Conservation (phyloP, 2,113 vertebrate genomes). For the Pungitius pungitius region DNA sequence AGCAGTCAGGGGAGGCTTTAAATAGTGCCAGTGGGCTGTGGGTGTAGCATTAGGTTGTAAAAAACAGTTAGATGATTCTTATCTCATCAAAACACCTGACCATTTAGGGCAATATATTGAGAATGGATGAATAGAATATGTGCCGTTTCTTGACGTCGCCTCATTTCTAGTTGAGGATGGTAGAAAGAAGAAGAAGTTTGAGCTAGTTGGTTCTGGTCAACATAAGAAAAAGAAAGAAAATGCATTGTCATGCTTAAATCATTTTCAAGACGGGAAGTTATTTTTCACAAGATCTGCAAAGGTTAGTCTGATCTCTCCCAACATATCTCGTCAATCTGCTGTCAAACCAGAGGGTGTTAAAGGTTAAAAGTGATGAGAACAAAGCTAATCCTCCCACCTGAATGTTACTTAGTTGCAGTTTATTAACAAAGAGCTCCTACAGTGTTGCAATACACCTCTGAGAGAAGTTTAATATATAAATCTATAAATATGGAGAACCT, state of each 20-base stretch:
- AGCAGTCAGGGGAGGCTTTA: not conserved
- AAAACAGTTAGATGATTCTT: not conserved
- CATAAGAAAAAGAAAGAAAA: too few relatives aligned
- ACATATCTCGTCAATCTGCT: not conserved
- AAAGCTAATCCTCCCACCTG: not conserved
- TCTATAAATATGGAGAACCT: not conserved
- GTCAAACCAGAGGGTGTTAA: conserved; percentile 20
- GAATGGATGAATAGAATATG: not conserved
- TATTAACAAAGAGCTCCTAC: conserved; percentile 18
- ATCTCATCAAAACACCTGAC: not conserved
- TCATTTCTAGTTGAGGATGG: too few relatives aligned
- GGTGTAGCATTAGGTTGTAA: not conserved
- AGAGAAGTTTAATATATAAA: conserved; percentile 1
- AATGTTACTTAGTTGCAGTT: conserved; percentile 24
- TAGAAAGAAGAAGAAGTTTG: not conserved
- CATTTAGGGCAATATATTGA: not conserved
- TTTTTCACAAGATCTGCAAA: not conserved
- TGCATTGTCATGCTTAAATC: not conserved
- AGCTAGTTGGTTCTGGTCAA: too few relatives aligned
- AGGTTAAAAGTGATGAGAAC: conserved; percentile 24
- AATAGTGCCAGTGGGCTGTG: not conserved
- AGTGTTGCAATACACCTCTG: not conserved
- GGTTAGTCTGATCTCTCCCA: not conserved
- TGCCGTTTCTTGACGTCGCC: not conserved
- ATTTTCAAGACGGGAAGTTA: not conserved